Evolutionary conservation across 2,113 vertebrate species (phyloP).

Genomic region (Indicator maculatus): DNA sequence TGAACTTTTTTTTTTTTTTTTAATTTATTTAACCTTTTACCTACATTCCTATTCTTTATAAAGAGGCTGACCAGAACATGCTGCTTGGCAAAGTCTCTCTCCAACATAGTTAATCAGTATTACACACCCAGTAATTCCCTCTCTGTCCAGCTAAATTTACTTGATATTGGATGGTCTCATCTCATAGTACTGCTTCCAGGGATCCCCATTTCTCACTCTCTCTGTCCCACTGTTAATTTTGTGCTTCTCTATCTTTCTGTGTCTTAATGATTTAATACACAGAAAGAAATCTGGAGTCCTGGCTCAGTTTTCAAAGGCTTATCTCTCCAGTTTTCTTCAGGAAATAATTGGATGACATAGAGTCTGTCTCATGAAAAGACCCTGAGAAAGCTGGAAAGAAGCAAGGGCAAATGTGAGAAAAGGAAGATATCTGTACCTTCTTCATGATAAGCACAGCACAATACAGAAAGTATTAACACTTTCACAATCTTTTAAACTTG

Average conservation of each 20-base stretch:
- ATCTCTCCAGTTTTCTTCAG: constrained; percentile 46
- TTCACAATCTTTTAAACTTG: not conserved
- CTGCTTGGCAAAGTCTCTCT: constrained; percentile 54
- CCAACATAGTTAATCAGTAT: constrained; percentile 68
- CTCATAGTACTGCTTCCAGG: not conserved
- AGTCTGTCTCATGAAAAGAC: constrained; percentile 43
- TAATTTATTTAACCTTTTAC: constrained; percentile 55
- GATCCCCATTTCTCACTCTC: constrained; percentile 11
- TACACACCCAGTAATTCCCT: constrained; percentile 67
- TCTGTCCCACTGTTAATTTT: constrained; percentile 13
- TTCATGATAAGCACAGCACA: not conserved
- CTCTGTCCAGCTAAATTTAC: constrained; percentile 47
- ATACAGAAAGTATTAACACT: not conserved
- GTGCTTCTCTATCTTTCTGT: constrained; percentile 2
- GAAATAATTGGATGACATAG: constrained; percentile 62
- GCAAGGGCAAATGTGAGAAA: constrained; percentile 6
- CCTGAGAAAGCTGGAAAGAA: constrained; percentile 36
- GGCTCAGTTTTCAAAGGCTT: constrained; percentile 41
- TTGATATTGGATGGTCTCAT: not conserved
- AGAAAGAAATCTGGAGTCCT: constrained; percentile 30
- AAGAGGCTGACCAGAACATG: constrained; percentile 55
- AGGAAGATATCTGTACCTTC: not conserved
- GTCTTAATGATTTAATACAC: constrained; percentile 43
- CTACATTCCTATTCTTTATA: constrained; percentile 53
- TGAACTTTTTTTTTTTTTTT: not conserved